Evolutionary conservation across 2,797 vertebrate species (phyloP).

Genomic region (Numenius phaeopus): DNA sequence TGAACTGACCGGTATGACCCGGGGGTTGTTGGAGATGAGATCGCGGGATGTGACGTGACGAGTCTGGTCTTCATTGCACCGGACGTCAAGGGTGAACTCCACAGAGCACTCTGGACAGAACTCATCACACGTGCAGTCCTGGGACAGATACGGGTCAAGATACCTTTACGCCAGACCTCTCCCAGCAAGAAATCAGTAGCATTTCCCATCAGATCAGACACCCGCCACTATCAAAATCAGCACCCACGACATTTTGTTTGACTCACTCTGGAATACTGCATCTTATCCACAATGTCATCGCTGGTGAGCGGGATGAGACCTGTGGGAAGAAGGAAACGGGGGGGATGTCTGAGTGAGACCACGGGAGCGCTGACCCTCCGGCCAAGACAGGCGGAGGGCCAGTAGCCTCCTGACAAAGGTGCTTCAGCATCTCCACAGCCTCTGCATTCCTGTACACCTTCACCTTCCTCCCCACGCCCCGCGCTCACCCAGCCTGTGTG

Average conservation of each 20-base stretch:
- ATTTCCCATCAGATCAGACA: neutral
- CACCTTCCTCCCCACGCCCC: fast-evolving
- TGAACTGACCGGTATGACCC: conserved; percentile 91
- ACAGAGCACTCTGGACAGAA: conserved; percentile 98
- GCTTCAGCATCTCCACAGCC: fast-evolving
- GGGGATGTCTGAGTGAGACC: neutral
- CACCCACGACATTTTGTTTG: fast-evolving
- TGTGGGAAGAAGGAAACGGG: conserved; percentile 51
- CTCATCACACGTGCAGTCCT: conserved; percentile 98
- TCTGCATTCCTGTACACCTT: neutral
- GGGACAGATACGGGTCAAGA: neutral
- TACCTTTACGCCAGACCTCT: neutral
- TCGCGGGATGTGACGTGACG: conserved; percentile 95
- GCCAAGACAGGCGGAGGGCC: fast-evolving
- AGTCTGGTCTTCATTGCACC: conserved; percentile 96
- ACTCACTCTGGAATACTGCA: conserved; percentile 96
- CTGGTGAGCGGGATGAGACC: conserved; percentile 97
- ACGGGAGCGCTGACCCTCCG: neutral
- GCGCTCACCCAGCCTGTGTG: conserved; percentile 93
- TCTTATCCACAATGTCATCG: conserved; percentile 97
- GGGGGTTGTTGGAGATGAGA: conserved; percentile 94
- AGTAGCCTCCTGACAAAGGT: neutral
- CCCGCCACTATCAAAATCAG: neutral
- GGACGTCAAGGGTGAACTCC: conserved; percentile 93
- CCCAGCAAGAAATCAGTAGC: neutral